These are phyloP conservation scores for Apodemia duryi DNA, from an alignment of 2,888 invertebrate genomes.

Conservation along the genomic window DNA sequence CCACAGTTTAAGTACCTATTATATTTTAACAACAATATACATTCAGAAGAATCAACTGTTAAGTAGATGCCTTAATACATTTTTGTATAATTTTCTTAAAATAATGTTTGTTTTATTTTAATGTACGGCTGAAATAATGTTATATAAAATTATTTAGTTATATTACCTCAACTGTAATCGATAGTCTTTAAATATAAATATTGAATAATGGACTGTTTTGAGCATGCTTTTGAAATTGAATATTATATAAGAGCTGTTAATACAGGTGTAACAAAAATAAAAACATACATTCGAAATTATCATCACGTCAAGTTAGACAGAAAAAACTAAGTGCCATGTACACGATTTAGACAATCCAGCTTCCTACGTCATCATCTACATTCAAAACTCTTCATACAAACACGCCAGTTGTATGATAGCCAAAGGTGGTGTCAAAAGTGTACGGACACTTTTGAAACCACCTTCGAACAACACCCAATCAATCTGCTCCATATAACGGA, in stretches of 20 bases:
- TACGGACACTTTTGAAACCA: too few species aligned
- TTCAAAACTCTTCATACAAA: too few species aligned
- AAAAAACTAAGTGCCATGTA: neutral
- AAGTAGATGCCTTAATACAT: conserved; percentile 7
- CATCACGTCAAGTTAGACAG: too few species aligned
- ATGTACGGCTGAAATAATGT: conserved; percentile 3
- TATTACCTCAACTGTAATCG: conserved; percentile 3
- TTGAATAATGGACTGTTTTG: conserved; percentile 2
- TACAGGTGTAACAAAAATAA: neutral
- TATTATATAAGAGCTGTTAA: neutral
- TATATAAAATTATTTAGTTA: conserved; percentile 1
- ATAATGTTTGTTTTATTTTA: neutral
- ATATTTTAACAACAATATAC: conserved; percentile 13
- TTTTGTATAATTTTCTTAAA: conserved; percentile 13
- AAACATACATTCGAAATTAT: too few species aligned
- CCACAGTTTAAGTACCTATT: conserved; percentile 13
- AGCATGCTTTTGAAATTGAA: neutral
- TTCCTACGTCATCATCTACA: too few species aligned
- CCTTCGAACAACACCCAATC: too few species aligned
- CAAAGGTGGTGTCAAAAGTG: too few species aligned
- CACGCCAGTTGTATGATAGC: too few species aligned
- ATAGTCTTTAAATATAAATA: neutral
- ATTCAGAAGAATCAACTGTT: conserved; percentile 8
- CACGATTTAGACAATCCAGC: too few species aligned
- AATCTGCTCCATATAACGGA: too few species aligned